Conservation (phyloP, 2,888 invertebrate species). For the Nebria salina region DNA sequence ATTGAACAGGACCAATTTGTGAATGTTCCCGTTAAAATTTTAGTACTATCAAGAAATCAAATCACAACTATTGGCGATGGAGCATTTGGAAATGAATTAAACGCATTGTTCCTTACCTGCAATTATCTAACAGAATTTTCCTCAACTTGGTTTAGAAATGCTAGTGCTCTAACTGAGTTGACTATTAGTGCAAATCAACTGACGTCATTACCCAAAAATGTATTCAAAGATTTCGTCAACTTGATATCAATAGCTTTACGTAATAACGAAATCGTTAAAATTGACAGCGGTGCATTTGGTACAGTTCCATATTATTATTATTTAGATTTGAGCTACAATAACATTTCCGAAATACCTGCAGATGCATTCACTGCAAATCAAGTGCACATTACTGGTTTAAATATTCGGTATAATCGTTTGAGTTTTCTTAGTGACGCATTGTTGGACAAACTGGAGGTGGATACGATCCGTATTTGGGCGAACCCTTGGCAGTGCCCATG, state of each 20-base stretch:
- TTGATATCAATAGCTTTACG: neutral
- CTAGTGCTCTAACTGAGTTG: neutral
- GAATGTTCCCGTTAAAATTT: neutral
- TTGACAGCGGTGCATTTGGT: neutral
- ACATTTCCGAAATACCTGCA: neutral
- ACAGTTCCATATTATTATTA: neutral
- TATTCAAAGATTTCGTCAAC: neutral
- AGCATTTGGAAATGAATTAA: neutral
- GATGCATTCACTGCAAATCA: too few relatives aligned
- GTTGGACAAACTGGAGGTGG: neutral
- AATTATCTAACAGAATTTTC: neutral
- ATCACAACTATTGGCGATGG: neutral
- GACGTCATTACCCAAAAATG: neutral
- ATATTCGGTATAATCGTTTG: too few relatives aligned
- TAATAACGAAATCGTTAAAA: neutral
- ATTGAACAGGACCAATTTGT: too few relatives aligned
- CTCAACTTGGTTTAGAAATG: neutral
- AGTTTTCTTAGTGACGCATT: neutral
- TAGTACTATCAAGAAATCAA: constrained; percentile 6
- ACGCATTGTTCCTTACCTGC: neutral
- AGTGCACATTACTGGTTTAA: too few relatives aligned
- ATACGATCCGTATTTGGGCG: neutral
- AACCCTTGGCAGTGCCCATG: neutral
- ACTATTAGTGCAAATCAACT: neutral
- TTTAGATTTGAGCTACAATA: neutral